Evolutionary conservation across 2,888 invertebrate species (phyloP), one percentile per base, ranked within the genome.

Genomic region (Matsumyia berberina): DNA sequence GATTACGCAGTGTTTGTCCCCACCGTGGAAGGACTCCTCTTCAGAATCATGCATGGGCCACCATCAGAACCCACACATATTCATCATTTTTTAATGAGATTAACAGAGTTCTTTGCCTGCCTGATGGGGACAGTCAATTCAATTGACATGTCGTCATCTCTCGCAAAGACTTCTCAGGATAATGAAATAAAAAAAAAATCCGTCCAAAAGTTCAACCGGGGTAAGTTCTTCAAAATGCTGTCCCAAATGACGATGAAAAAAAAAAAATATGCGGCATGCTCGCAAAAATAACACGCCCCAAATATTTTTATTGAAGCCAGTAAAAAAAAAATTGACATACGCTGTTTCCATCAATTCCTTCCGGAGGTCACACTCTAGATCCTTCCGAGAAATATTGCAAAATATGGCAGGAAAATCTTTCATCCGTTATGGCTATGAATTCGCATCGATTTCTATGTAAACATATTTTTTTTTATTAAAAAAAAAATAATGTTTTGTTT

Each of bases 371-470:
- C 51, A 83, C 83, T 69, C 62, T 55, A 79, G 73, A 62, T 69
- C 46, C 37, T 44, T 15, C 15, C 29, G 19, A 29, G 49, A 55
- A 49, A 33, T 37, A 44, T 19, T 58, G n/a, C 31, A 7, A 37
- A 49, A 49, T 12, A 8, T 49, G 15, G 58, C 44, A 44, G 37
- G 49, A 44, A 66, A 79, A 64, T 79, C 79, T 51, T 55, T 78
- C 76, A 78, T 78, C 67, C 62, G 57, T 60, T 67, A 57, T 55
- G 73, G 64, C 62, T 73, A 44, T 62, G 46, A 73, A 83, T 55
- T 78, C 78, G 39, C 60, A 73, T 73, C 82, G 72, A 72, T 73
- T 69, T 73, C 55, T 46, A 55, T 55, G 72, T 55, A 73, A 83
- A 69, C 78, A 67, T 39, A 62, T 73, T 67, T 53, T 46, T 39